Conservation (phyloP, 2,888 invertebrate genomes). For the Nomada fucata region DNA sequence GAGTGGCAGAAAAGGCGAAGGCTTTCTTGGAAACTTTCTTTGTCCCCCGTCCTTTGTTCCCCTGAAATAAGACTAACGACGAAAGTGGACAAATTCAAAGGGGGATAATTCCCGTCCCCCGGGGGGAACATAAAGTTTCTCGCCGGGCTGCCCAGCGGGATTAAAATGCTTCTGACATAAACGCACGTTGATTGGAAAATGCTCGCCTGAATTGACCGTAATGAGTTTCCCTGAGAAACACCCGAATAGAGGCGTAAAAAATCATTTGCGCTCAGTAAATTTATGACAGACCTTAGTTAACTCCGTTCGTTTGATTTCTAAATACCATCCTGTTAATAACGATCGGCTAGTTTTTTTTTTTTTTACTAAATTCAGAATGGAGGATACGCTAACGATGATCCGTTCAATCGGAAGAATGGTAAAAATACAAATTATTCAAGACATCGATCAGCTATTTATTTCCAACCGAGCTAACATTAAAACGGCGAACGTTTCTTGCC, state of each 20-base stretch:
- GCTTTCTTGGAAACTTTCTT: not conserved
- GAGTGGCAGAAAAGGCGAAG: not conserved
- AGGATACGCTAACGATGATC: no score
- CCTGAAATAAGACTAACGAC: constrained; percentile 23
- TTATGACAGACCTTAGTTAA: no score
- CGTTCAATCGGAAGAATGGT: no score
- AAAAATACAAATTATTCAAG: no score
- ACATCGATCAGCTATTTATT: no score
- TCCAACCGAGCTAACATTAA: not conserved
- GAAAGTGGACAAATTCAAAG: constrained; percentile 35
- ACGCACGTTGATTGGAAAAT: constrained; percentile 39
- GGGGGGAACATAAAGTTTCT: not conserved
- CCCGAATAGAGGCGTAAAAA: not conserved
- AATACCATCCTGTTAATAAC: no score
- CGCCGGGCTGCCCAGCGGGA: not conserved
- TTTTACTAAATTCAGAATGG: no score
- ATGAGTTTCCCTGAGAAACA: constrained; percentile 22
- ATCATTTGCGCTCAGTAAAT: no score
- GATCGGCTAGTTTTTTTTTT: no score
- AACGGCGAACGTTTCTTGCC: not conserved
- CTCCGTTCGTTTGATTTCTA: no score
- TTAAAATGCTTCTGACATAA: constrained; percentile 18
- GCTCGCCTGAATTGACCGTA: constrained; percentile 24
- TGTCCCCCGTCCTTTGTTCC: constrained; percentile 9
- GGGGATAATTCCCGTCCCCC: constrained; percentile 26